phyloP scores from a whole-genome alignment of 1,140 invertebrate genomes.

The Pseudobourletiella spinata region DNA sequence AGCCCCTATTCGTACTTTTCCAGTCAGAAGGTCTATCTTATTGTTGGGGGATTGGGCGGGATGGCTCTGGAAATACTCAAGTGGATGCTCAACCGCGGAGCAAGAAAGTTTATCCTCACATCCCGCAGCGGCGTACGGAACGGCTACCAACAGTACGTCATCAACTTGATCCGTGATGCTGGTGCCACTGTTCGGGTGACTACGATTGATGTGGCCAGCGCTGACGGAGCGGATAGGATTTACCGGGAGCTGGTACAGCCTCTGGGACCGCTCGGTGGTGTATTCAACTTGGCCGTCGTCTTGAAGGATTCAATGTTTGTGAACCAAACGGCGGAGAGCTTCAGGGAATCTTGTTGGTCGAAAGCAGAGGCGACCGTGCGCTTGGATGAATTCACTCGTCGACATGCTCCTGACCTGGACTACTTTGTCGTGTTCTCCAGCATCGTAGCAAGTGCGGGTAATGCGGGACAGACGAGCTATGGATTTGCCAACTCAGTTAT shows the following conservation, averaged over 20 bases:
- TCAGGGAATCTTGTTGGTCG: constrained; percentile 53
- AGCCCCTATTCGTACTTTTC: too few relatives aligned
- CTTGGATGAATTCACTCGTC: constrained; percentile 63
- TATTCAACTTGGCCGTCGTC: constrained; percentile 88
- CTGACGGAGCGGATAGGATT: constrained; percentile 41
- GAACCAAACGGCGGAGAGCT: constrained; percentile 72
- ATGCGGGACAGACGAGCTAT: constrained; percentile 91
- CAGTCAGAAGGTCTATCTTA: constrained; percentile 74
- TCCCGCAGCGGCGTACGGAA: constrained; percentile 76
- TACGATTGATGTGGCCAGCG: constrained; percentile 55
- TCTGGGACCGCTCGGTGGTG: constrained; percentile 62
- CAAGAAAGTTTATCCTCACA: constrained; percentile 72
- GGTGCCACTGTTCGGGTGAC: constrained; percentile 64
- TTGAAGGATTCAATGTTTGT: constrained; percentile 79
- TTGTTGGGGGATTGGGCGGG: too few relatives aligned
- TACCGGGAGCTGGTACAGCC: constrained; percentile 49
- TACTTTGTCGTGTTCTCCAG: too few relatives aligned
- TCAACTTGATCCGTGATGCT: constrained; percentile 60
- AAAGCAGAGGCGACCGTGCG: constrained; percentile 59
- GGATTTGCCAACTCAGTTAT: constrained; percentile 91
- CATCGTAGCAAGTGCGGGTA: constrained; percentile 90
- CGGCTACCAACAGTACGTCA: constrained; percentile 75
- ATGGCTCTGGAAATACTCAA: constrained; percentile 83
- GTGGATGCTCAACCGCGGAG: constrained; percentile 80
- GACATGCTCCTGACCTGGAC: too few relatives aligned